phyloP scores from a whole-genome alignment of 2,888 invertebrate genomes.

The Scelioninae gen. 2 region DNA sequence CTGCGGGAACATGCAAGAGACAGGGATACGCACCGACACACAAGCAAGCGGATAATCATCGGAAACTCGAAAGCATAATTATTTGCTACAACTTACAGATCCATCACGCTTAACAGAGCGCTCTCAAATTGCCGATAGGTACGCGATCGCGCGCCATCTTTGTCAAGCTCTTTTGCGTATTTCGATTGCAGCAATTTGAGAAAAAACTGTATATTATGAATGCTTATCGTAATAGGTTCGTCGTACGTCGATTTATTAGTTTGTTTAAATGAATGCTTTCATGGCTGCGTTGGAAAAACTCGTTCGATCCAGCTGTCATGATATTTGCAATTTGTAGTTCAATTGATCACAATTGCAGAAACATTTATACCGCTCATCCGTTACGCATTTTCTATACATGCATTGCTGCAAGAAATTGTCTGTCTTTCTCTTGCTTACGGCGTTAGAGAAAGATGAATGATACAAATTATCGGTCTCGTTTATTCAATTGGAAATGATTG shows the following conservation, averaged over 20 bases:
- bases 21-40: constrained; percentile 7
- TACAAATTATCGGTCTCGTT: too few species aligned
- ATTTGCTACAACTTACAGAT: constrained; percentile 54
- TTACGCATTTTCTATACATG: too few species aligned
- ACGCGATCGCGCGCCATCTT: constrained; percentile 20
- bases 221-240: constrained; percentile 1
- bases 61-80: constrained; percentile 42
- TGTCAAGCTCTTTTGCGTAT: constrained; percentile 23
- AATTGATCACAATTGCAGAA: too few species aligned
- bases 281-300: too few species aligned
- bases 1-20: constrained; percentile 23
- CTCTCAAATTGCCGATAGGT: constrained; percentile 43
- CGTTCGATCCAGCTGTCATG: too few species aligned
- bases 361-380: too few species aligned
- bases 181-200: constrained; percentile 18
- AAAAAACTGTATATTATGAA: constrained; percentile 28
- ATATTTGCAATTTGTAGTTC: too few species aligned
- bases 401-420: too few species aligned
- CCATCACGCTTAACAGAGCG: constrained; percentile 35
- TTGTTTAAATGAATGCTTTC: too few species aligned
- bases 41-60: constrained; percentile 1
- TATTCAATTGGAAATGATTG: too few species aligned
- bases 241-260: constrained; percentile 6
- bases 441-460: too few species aligned
- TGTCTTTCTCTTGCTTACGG: too few species aligned